A percentile compares a stretch with the other conserved stretches of the same genome.
Evolutionary conservation across 2,888 invertebrate genomes (phyloP).

Genomic region (Nebria brevicollis): DNA sequence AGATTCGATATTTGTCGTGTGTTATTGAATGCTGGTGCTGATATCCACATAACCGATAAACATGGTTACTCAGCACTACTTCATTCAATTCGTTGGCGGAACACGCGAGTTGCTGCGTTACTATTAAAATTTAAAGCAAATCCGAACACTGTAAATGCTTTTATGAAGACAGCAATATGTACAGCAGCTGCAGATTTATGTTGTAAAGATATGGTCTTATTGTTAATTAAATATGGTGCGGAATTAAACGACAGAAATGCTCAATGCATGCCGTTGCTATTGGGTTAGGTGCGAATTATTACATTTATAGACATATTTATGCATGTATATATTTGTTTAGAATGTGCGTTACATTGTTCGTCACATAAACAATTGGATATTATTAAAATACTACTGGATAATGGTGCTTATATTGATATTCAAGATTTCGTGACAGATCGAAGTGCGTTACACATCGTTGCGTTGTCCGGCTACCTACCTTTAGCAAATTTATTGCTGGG

Average conservation of each 20-base stretch:
- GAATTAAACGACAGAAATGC: conserved; percentile 46
- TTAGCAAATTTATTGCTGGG: conserved; percentile 60
- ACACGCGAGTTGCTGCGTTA: conserved; percentile 53
- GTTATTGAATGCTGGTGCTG: conserved; percentile 50
- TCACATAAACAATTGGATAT: conserved; percentile 61
- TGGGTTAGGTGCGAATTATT: conserved; percentile 52
- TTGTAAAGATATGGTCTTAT: conserved; percentile 57
- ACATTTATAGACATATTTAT: conserved; percentile 36
- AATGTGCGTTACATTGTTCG: conserved; percentile 55
- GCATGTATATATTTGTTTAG: conserved; percentile 49
- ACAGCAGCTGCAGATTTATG: conserved; percentile 64
- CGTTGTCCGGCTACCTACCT: conserved; percentile 63
- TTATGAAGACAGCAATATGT: conserved; percentile 65
- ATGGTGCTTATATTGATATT: conserved; percentile 62
- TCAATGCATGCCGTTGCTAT: conserved; percentile 49
- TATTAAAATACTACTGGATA: conserved; percentile 59
- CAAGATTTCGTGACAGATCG: conserved; percentile 61
- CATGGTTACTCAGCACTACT: conserved; percentile 55
- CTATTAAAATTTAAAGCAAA: conserved; percentile 60
- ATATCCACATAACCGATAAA: conserved; percentile 59
- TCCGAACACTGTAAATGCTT: conserved; percentile 61
- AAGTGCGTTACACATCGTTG: conserved; percentile 66
- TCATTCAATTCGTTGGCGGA: conserved; percentile 46
- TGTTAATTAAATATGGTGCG: conserved; percentile 63
- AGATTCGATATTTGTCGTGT: background rate